Percentiles rank a stretch among this genome's conserved stretches.
Conservation (phyloP, 2,888 invertebrate genomes). For the Plusia festucae region DNA sequence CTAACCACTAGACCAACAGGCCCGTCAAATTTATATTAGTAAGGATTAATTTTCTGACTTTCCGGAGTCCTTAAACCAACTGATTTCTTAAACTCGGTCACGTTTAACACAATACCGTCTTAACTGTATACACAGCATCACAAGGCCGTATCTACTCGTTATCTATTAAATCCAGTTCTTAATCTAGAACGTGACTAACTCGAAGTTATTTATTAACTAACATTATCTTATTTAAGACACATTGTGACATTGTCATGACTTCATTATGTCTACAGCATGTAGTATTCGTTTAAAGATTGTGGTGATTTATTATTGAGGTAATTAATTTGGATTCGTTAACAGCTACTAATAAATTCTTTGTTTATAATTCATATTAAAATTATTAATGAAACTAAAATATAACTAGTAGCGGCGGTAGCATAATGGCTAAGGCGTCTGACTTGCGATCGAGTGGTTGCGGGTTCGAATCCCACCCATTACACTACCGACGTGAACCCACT, state of each 20-base stretch:
- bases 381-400: no score
- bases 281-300: not conserved
- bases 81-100: no score
- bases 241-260: conserved; percentile 13
- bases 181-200: conserved; percentile 23
- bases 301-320: not conserved
- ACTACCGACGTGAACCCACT: no score
- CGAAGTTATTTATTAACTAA: conserved; percentile 26
- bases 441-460: no score
- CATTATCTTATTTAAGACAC: conserved; percentile 16
- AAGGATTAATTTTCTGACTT: no score
- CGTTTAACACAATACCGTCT: not conserved
- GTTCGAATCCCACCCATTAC: no score
- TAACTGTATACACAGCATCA: conserved; percentile 23
- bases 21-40: no score
- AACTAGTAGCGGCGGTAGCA: no score
- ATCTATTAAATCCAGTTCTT: conserved; percentile 30
- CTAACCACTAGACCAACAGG: no score
- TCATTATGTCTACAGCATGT: conserved; percentile 6
- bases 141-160: conserved; percentile 27
- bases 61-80: no score
- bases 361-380: not conserved
- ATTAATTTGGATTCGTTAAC: not conserved
- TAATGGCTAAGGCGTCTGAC: no score
- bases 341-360: not conserved